These are phyloP conservation scores for Tragelaphus eurycerus DNA, from an alignment of 2,797 vertebrate genomes.

Conservation along the genomic window DNA sequence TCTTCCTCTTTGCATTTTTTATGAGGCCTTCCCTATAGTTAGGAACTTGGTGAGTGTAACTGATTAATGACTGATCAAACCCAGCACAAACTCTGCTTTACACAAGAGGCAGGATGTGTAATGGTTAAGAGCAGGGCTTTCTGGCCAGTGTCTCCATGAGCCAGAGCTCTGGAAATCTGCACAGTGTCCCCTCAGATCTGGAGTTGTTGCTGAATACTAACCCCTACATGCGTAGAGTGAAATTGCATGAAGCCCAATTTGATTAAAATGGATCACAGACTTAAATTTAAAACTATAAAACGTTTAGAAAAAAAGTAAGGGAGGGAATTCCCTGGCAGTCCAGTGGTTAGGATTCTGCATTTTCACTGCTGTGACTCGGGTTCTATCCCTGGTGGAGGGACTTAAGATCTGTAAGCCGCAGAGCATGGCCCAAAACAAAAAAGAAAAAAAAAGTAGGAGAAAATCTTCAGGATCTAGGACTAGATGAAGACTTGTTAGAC, in stretches of 20 bases:
- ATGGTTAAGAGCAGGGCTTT: not conserved
- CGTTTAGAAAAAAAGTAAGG: not conserved
- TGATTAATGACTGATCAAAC: not conserved
- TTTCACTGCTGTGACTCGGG: not conserved
- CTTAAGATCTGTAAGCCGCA: not conserved
- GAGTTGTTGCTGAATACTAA: not conserved
- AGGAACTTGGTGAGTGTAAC: not conserved
- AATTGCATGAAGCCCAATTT: not conserved
- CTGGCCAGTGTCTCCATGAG: not conserved
- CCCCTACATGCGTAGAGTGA: fast-evolving
- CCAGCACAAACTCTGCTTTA: not conserved
- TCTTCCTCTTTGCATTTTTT: not conserved
- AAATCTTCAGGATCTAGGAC: not conserved
- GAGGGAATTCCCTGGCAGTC: not conserved
- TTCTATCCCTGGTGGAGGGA: not conserved
- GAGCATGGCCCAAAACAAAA: not conserved
- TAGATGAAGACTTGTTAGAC: not conserved
- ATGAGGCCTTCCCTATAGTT: not conserved
- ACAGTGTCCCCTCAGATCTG: not conserved
- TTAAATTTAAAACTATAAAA: not conserved
- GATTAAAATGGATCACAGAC: not conserved
- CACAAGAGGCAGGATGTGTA: not conserved
- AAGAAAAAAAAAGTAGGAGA: not conserved
- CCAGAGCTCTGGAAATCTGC: not conserved
- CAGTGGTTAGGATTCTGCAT: not conserved